These are phyloP conservation scores for Corythaixoides concolor DNA, from an alignment of 2,113 vertebrate genomes.

Conservation along the genomic window DNA sequence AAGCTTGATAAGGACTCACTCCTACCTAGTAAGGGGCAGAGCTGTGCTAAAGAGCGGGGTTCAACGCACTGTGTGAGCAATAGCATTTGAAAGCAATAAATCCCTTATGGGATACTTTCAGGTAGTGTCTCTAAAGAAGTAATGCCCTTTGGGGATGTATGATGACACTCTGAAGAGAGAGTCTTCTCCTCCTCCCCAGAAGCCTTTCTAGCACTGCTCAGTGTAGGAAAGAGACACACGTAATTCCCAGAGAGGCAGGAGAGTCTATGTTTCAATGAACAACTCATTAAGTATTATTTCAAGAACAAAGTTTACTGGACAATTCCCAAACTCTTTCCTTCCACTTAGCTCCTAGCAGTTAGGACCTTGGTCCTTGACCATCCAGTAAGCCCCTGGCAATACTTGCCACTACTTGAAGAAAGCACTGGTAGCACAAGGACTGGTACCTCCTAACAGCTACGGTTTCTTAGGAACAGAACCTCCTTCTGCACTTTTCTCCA, in stretches of 20 bases:
- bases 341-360: not conserved
- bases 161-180: not conserved
- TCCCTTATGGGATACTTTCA: not conserved
- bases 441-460: not conserved
- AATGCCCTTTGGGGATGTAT: not conserved
- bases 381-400: not conserved
- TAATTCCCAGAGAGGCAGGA: not conserved
- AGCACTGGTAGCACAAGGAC: not conserved
- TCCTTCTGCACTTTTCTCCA: not conserved
- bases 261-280: not conserved
- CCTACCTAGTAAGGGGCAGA: not conserved
- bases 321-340: not conserved
- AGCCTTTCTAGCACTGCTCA: not conserved
- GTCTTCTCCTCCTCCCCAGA: not conserved
- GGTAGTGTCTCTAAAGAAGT: not conserved
- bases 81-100: not conserved
- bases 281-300: not conserved
- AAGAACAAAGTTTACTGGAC: not conserved
- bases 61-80: not conserved
- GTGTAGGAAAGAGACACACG: not conserved
- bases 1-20: not conserved
- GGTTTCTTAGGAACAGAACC: not conserved
- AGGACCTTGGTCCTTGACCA: not conserved
- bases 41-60: not conserved
- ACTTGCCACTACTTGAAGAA: not conserved